phyloP scores from a whole-genome alignment of 2,797 vertebrate genomes.

The Heterohyrax brucei region DNA sequence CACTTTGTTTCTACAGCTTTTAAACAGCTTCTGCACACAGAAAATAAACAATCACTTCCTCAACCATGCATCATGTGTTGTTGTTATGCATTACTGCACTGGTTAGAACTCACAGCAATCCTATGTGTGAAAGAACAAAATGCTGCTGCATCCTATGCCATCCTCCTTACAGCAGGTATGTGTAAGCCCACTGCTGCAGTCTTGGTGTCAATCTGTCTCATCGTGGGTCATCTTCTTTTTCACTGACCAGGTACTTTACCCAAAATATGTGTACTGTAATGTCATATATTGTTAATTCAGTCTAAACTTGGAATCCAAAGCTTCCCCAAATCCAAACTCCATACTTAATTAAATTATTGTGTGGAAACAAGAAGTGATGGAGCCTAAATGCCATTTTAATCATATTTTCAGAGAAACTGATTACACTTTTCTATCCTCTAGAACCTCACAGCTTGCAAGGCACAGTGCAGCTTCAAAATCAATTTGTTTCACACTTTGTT shows the following conservation, averaged over 20 bases:
- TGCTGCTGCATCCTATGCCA: background rate
- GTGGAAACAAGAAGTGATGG: rapidly evolving
- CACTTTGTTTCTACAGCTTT: background rate
- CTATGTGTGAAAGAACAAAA: background rate
- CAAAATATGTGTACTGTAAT: background rate
- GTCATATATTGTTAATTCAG: background rate
- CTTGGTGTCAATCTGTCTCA: background rate
- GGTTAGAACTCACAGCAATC: background rate
- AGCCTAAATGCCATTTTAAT: background rate
- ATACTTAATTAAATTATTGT: background rate
- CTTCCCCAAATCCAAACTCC: background rate
- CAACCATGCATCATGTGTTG: background rate
- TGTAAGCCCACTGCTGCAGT: background rate
- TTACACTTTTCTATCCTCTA: background rate
- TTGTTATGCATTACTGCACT: background rate
- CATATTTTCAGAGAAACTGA: background rate
- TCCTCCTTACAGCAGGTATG: background rate
- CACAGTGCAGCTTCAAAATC: constrained; percentile 38
- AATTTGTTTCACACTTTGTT: background rate
- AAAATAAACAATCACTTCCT: background rate
- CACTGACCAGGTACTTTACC: no score
- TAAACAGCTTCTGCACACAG: background rate
- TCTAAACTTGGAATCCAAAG: constrained; percentile 2
- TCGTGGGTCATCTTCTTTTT: background rate
- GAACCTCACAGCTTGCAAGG: background rate